Evolutionary conservation across 2,888 invertebrate species (phyloP).

Genomic region (Drosophila sordidula): DNA sequence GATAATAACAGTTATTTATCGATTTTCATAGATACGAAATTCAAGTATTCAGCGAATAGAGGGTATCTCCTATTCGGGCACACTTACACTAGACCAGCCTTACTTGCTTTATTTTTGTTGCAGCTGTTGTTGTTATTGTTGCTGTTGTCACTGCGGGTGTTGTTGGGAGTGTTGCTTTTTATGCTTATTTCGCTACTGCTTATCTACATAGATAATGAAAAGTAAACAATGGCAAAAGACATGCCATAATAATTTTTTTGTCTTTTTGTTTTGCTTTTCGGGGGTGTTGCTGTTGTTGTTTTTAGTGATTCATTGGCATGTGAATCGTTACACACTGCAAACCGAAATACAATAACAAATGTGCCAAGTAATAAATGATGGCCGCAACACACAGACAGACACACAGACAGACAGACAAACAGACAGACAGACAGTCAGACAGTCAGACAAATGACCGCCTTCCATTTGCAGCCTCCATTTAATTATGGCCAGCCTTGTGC

Average conservation of each 20-base stretch:
- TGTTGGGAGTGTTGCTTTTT: slow-evolving; percentile 46
- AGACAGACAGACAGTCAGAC: slow-evolving; percentile 3
- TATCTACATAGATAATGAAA: slow-evolving; percentile 79
- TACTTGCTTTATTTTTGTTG: background rate
- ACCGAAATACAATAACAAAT: slow-evolving; percentile 48
- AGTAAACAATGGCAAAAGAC: slow-evolving; percentile 65
- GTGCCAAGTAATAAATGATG: slow-evolving; percentile 52
- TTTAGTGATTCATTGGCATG: slow-evolving; percentile 72
- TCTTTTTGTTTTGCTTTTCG: slow-evolving; percentile 15
- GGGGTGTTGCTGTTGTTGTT: background rate
- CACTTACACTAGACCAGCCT: background rate
- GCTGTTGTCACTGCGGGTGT: slow-evolving; percentile 31
- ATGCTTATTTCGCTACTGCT: slow-evolving; percentile 64
- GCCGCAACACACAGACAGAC: slow-evolving; percentile 5
- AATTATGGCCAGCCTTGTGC: slow-evolving; percentile 36
- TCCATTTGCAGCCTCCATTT: slow-evolving; percentile 30
- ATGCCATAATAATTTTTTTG: slow-evolving; percentile 37
- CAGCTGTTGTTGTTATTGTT: slow-evolving; percentile 28
- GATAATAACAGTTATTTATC: too few species aligned
- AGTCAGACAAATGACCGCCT: slow-evolving; percentile 31
- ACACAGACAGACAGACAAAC: background rate
- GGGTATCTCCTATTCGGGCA: background rate
- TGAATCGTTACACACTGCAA: slow-evolving; percentile 50
- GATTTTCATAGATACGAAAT: too few species aligned
- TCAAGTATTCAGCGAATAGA: background rate